These are phyloP conservation scores for Eristalis tenax DNA, from an alignment of 2,888 invertebrate species.

Conservation along the genomic window DNA sequence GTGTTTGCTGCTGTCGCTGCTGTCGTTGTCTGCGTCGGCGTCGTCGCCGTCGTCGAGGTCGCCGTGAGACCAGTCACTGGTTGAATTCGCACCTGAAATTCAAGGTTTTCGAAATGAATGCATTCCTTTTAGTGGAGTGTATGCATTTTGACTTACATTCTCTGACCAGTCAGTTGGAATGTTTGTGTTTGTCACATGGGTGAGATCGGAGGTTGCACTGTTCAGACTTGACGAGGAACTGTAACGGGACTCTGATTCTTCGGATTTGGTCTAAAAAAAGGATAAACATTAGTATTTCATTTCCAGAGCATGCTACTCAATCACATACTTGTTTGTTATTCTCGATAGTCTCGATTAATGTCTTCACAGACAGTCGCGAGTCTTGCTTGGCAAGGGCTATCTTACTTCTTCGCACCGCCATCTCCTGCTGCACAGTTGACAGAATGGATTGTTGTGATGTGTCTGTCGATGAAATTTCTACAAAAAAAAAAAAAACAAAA, in stretches of 20 bases:
- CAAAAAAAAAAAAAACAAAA: neutral
- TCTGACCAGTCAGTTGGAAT: conserved; percentile 79
- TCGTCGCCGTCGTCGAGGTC: conserved; percentile 72
- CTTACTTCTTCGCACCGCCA: conserved; percentile 83
- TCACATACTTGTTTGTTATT: conserved; percentile 88
- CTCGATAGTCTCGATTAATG: conserved; percentile 95
- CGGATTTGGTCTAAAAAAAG: conserved; percentile 78
- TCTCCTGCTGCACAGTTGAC: conserved; percentile 83
- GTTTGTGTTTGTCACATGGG: conserved; percentile 70
- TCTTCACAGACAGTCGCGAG: conserved; percentile 93
- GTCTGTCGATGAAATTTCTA: conserved; percentile 61
- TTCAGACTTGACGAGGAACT: conserved; percentile 86
- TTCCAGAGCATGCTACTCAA: neutral
- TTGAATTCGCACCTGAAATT: conserved; percentile 76
- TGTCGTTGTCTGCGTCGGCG: conserved; percentile 47
- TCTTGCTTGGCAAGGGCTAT: conserved; percentile 83
- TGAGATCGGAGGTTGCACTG: conserved; percentile 82
- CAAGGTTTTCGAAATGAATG: neutral
- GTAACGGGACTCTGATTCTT: conserved; percentile 84
- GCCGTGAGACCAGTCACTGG: conserved; percentile 32
- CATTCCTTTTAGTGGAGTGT: neutral
- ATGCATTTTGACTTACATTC: conserved; percentile 75
- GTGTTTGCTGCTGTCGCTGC: conserved; percentile 68
- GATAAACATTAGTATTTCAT: neutral
- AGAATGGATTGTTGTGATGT: conserved; percentile 83